Evolutionary conservation across 2,113 vertebrate species (phyloP), one percentile per base, ranked within the genome.

Genomic region (Mormoops blainvillei): DNA sequence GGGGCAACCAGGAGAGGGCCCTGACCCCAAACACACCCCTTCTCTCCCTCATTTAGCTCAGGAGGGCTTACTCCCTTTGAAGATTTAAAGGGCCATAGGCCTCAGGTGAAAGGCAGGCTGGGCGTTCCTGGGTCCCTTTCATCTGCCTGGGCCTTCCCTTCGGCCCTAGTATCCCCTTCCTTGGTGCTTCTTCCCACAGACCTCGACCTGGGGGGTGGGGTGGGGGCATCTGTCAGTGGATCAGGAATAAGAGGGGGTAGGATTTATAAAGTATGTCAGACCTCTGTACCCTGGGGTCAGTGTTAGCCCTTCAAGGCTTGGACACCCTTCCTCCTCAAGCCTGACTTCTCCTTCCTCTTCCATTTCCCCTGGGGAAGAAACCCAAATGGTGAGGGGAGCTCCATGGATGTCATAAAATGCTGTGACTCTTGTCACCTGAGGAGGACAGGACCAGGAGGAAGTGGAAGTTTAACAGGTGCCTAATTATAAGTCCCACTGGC

Each of bases 401-500:
- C 93, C 0, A 6, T 89, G 83, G 96, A 97, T 68, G 89, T 94
- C 26, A 26, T 65, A 52, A 96, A 97, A 87, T 85, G 87, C 80
- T 93, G 91, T 26, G 15, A 87, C 95, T 95, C 71, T 91, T 96
- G 96, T 94, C 92, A 96, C 74, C 89, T 0, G 2, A 94, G 92
- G 2, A 92, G 92, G 94, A 88, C 16, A 65, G 70, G 95, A 67
- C 96, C 95, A 96, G 94, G 82, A 97, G 96, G 97, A 98, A 97
- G 93, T 84, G 45, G 91, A 90, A 41, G 78, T 97, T 97, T 98
- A 97, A 97, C 95, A 97, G 97, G 94, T 95, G 86, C 83, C 89
- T 98, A 97, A 98, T 98, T 98, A 98, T 78, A 96, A 95, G 95
- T 97, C 89, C 97, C 41, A 14, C 94, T 88, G 96, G 96, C 70